Evolutionary conservation across 2,797 vertebrate genomes (phyloP), one percentile per base, ranked within the genome.

Genomic region (Iguana delicatissima): DNA sequence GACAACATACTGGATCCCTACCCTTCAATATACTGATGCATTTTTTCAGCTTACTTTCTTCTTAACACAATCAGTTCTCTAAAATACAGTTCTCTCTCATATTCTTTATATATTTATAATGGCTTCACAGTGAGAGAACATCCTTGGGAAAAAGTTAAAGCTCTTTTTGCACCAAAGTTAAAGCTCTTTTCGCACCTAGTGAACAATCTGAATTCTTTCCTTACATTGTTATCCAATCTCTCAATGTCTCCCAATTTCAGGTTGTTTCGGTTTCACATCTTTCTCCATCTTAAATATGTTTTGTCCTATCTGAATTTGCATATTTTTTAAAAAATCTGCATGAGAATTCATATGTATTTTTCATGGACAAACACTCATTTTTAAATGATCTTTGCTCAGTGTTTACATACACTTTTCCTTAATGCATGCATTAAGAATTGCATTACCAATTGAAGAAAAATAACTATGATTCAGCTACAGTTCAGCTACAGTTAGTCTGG

Each of bases 71-170:
- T 79, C 59, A 80, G 2, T 81, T 86, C 52, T 86, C n/a, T 46
- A 73, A 64, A 86, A 80, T 46, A 46, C 42, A 46, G 42, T 46
- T 46, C 42, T 46, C 2, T 46, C 42, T 46, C 42, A 32, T 86
- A 62, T 29, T 50, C 52, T 59, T 35, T 86, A 13, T 62, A n/a
- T 57, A 90, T 90, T 81, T 86, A 20, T 59, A 86, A 86, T 35
- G 13, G 67, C 76, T 81, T 80, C 16, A n/a, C 80, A 42, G 64
- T 29, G 26, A 57, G 50, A 72, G 79, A 90, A 73, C 22, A 73
- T 77, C 67, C 84, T 62, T 90, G 38, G 77, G 76, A 73, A 86
- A 86, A 24, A 55, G 59, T 90, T 81, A 86, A 90, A 42, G 42
- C 20, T 86, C 84, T 90, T 84, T 50, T 50, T 59, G 42, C 64